These are phyloP conservation scores for Xanthia icteritia DNA, from an alignment of 2,888 invertebrate genomes.

Conservation along the genomic window DNA sequence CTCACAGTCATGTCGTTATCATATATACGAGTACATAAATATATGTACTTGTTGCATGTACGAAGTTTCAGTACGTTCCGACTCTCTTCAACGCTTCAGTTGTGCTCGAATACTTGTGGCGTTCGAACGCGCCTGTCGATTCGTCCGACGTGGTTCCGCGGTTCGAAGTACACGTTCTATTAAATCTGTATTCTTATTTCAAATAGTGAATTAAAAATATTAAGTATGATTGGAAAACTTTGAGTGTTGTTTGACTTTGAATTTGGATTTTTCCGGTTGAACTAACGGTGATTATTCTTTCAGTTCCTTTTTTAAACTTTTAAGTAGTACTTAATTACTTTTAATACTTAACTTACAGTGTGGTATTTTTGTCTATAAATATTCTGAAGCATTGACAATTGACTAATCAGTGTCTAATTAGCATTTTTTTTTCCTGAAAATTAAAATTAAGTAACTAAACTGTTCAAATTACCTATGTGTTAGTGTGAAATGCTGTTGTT, in stretches of 20 bases:
- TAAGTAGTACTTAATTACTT: neutral
- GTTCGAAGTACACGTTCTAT: constrained; percentile 38
- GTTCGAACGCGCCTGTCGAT: constrained; percentile 56
- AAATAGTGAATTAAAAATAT: neutral
- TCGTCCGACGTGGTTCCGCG: constrained; percentile 26
- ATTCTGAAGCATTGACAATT: neutral
- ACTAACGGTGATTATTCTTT: constrained; percentile 14
- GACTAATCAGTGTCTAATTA: neutral
- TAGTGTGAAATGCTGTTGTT: neutral
- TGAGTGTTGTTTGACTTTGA: neutral
- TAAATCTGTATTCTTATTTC: constrained; percentile 1
- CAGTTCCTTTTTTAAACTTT: neutral
- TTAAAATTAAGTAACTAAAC: no score
- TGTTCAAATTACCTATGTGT: neutral
- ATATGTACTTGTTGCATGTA: constrained; percentile 80
- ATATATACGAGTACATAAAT: constrained; percentile 52
- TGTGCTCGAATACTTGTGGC: constrained; percentile 65
- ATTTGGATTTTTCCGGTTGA: neutral
- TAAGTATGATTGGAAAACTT: constrained; percentile 6
- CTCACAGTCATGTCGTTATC: constrained; percentile 38
- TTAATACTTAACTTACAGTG: constrained; percentile 9
- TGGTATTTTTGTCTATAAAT: neutral
- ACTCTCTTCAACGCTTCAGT: constrained; percentile 71
- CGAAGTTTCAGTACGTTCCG: constrained; percentile 64
- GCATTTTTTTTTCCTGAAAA: no score